A percentile compares a stretch with the other conserved stretches of the same genome.
Evolutionary conservation across 2,888 invertebrate species (phyloP).

Genomic region (Apamea anceps): DNA sequence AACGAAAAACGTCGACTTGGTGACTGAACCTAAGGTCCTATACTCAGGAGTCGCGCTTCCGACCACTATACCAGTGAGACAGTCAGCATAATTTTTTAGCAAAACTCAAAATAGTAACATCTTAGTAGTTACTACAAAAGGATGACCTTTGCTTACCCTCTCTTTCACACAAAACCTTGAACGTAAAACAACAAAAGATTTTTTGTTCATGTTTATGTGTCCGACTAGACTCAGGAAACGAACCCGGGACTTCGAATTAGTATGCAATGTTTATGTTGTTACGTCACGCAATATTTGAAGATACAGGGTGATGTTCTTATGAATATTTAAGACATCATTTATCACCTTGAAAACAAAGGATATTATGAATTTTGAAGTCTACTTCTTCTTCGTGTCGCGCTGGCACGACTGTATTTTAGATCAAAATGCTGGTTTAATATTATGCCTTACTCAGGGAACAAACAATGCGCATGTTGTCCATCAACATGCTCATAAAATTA

Average conservation of each 20-base stretch:
- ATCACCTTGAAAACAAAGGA: not conserved
- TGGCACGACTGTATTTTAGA: too few relatives aligned
- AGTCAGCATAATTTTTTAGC: not conserved
- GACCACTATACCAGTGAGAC: not conserved
- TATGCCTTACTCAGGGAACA: not conserved
- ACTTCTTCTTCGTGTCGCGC: too few relatives aligned
- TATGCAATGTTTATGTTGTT: constrained; percentile 71
- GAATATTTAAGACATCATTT: not conserved
- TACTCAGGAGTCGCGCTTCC: too few relatives aligned
- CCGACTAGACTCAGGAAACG: constrained; percentile 62
- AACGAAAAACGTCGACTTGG: too few relatives aligned
- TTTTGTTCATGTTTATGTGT: constrained; percentile 62
- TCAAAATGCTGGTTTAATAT: not conserved
- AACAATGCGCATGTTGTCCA: not conserved
- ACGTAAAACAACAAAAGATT: constrained; percentile 52
- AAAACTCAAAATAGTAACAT: not conserved
- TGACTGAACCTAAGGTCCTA: too few relatives aligned
- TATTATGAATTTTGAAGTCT: not conserved
- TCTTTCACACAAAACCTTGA: constrained; percentile 24
- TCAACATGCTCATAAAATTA: not conserved
- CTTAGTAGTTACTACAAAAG: too few relatives aligned
- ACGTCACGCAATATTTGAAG: constrained; percentile 63
- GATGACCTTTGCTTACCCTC: constrained; percentile 8
- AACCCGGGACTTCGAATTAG: constrained; percentile 66
- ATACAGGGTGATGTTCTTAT: constrained; percentile 58